Base-by-base conservation (phyloP, 35 echinoderm and acorn worm genomes). In the Apostichopus californicus region DNA sequence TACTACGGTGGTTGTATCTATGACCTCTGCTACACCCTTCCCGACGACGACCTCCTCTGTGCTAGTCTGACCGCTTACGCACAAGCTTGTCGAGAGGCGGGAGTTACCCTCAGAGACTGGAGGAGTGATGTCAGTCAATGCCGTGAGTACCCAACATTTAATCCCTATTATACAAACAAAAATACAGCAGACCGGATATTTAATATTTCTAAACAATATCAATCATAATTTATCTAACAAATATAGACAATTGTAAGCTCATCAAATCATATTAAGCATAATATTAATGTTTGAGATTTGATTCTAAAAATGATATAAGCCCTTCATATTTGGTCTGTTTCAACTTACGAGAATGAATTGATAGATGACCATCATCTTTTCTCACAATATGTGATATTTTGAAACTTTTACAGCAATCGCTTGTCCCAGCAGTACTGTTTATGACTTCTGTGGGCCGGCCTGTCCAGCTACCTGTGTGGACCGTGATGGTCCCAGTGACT, bases 1-100 rank as follows among this genome's bases (percentile, higher is more conserved):
- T 95, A 92, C 80, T 92, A 94, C 77, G 73, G 78, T 22, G 83
- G 81, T 55, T 98, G 96, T 91, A 78, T 93, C 22, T 98, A 98
- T 90, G 96, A 98, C 92, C 83, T 95, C 58, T 98, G 96, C 91
- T 8, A 56, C 95, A 11, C 96, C 96, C 7, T 34, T 34, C 96
- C 96, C 8, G 94, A 95, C 4, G 96, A 95, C 54, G 82, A 81
- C 26, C 52, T 93, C 13, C 53, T 92, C 13, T 98, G 96, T 90
- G 82, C 86, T 83, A 93, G 92, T 77, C 56, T 95, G 4, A 26
- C 26, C 23, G 17, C 60, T 20, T 98, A 98, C 92, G 93, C 96
- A 1, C 64, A 91, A 64, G 94, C 87, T 56, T 98, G 96, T 61
- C 55, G 83, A 88, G 79, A 93, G 56, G 65, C 88, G 60, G 96